These are phyloP conservation scores for Mythimna albipuncta DNA, from an alignment of 2,888 invertebrate genomes.

Conservation along the genomic window DNA sequence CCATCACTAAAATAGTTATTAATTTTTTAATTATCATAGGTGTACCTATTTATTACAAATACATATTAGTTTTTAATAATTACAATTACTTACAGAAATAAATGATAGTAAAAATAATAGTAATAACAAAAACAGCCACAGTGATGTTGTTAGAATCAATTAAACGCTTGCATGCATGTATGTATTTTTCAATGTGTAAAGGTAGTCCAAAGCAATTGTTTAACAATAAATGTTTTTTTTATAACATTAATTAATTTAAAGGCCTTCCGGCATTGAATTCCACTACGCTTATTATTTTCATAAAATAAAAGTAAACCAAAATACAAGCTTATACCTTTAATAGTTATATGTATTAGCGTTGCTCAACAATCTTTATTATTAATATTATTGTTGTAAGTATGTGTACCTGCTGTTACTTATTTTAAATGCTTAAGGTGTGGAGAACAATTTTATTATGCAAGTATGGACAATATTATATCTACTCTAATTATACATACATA, in stretches of 20 bases:
- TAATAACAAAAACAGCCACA: too few relatives aligned
- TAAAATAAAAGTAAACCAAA: neutral
- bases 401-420: constrained; percentile 22
- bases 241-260: too few relatives aligned
- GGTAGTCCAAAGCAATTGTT: neutral
- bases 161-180: neutral
- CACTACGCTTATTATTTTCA: neutral
- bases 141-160: neutral
- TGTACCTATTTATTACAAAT: too few relatives aligned
- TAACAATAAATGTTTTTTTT: neutral
- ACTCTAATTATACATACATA: too few relatives aligned
- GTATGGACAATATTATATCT: too few relatives aligned
- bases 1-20: neutral
- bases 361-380: constrained; percentile 4
- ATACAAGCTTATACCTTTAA: neutral
- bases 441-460: too few relatives aligned
- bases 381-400: constrained; percentile 8
- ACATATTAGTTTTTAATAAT: neutral
- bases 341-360: neutral
- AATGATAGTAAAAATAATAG: neutral
- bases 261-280: neutral
- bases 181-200: neutral
- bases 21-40: neutral
- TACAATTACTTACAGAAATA: too few relatives aligned
- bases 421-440: neutral